Evolutionary conservation across 2,888 invertebrate species (phyloP).

Genomic region (Tetranychus piercei): DNA sequence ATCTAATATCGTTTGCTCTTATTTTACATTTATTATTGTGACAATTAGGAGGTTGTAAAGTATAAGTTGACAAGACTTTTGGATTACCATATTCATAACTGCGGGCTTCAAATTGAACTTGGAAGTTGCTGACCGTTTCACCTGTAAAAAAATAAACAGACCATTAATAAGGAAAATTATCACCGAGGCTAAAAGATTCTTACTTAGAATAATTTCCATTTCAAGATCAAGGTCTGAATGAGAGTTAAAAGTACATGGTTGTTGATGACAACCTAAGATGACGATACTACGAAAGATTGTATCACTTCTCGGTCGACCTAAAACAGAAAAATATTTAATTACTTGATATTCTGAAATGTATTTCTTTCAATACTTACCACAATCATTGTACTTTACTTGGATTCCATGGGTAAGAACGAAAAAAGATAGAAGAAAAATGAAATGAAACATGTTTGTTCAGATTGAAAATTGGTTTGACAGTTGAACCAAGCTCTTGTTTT

Average conservation of each 20-base stretch:
- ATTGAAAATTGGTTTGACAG: neutral
- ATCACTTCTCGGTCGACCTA: neutral
- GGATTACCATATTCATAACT: neutral
- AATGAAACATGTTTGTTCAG: neutral
- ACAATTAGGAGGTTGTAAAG: slow-evolving; percentile 3
- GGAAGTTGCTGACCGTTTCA: neutral
- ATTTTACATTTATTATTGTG: neutral
- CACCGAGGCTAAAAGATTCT: neutral
- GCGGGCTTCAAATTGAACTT: neutral
- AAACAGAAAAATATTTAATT: neutral
- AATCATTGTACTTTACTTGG: neutral
- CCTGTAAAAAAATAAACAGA: neutral
- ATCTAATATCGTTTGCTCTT: neutral
- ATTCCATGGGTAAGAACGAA: neutral
- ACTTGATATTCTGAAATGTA: neutral
- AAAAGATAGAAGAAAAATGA: neutral
- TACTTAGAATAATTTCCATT: neutral
- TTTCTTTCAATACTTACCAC: neutral
- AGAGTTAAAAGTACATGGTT: neutral
- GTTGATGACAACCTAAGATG: neutral
- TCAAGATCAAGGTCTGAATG: neutral
- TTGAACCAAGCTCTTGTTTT: neutral
- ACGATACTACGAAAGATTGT: neutral
- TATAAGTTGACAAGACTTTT: neutral
- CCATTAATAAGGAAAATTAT: neutral